Percentiles rank a stretch among this genome's conserved stretches.
phyloP scores from a whole-genome alignment of 2,797 vertebrate species.

The Propithecus deckenii region DNA sequence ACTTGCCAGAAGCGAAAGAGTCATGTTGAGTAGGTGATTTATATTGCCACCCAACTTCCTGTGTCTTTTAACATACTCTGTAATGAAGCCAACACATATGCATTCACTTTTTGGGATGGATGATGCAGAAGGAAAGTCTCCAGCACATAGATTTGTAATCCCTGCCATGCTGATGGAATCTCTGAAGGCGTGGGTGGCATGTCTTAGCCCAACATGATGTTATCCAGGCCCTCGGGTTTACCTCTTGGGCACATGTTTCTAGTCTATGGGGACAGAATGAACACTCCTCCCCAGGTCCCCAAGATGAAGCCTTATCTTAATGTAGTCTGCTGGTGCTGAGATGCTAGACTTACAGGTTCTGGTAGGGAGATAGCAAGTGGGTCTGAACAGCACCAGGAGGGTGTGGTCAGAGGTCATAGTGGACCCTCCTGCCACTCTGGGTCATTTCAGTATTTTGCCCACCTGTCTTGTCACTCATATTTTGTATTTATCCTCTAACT shows the following conservation, averaged over 20 bases:
- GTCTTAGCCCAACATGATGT: neutral
- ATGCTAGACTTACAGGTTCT: neutral
- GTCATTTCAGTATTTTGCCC: neutral
- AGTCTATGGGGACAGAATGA: neutral
- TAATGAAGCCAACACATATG: neutral
- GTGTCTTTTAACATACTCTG: too few species aligned
- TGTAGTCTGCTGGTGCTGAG: neutral
- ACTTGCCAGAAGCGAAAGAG: neutral
- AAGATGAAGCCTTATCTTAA: neutral
- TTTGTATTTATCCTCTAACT: neutral
- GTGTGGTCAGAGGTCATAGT: neutral
- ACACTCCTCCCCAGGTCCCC: neutral
- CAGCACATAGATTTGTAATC: neutral
- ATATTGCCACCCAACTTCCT: neutral
- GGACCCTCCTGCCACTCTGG: neutral
- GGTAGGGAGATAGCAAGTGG: neutral
- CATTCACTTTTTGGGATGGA: neutral
- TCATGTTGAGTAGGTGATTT: neutral
- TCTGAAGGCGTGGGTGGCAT: neutral
- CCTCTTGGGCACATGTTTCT: neutral
- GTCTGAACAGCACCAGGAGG: neutral
- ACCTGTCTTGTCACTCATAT: neutral
- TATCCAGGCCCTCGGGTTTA: neutral
- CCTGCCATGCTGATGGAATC: accelerated
- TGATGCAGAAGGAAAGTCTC: neutral